phyloP scores from a whole-genome alignment of 2,888 invertebrate genomes.

The Baccha elongata region DNA sequence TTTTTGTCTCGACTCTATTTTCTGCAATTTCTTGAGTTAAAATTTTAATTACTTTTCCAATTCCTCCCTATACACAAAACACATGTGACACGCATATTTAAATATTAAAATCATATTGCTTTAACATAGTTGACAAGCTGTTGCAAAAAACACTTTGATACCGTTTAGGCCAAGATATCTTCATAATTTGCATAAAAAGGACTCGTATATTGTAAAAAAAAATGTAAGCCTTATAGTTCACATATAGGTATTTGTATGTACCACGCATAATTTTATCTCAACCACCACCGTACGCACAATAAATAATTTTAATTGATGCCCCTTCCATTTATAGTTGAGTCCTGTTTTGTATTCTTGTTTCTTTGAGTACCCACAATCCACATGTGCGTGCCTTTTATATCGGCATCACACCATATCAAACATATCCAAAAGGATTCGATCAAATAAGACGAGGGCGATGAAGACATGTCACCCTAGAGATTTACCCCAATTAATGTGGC shows the following conservation, averaged over 20 bases:
- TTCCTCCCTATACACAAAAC: no score
- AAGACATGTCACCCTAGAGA: constrained; percentile 75
- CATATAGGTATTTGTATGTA: no score
- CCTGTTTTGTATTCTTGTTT: constrained; percentile 22
- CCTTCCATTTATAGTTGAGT: constrained; percentile 12
- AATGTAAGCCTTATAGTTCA: background rate
- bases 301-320: constrained; percentile 53
- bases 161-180: background rate
- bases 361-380: constrained; percentile 10
- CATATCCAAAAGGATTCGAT: constrained; percentile 53
- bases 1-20: background rate
- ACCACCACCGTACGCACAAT: background rate
- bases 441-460: constrained; percentile 15
- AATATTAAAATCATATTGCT: constrained; percentile 38
- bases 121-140: constrained; percentile 28
- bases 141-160: constrained; percentile 26
- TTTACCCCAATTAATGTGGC: constrained; percentile 78
- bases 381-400: constrained; percentile 29
- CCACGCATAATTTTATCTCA: constrained; percentile 1
- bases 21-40: background rate
- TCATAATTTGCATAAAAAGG: constrained; percentile 56
- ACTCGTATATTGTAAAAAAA: constrained; percentile 1
- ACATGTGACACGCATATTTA: constrained; percentile 23
- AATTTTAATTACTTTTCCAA: constrained; percentile 43
- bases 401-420: constrained; percentile 10